These are phyloP conservation scores for Ploceus nigricollis DNA, from an alignment of 2,113 vertebrate species.

Conservation along the genomic window DNA sequence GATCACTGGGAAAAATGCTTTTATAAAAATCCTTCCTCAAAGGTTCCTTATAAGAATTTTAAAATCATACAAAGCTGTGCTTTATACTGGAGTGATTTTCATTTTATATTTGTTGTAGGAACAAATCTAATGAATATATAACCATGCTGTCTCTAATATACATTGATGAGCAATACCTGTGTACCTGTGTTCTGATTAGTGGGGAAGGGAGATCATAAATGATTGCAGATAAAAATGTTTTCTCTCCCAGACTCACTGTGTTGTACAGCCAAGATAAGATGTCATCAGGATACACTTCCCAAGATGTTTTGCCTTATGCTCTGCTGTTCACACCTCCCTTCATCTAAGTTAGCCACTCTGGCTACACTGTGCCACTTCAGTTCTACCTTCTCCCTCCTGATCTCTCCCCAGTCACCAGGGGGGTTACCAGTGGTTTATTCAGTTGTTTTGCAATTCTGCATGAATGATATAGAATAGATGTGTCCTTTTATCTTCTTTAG, in stretches of 20 bases:
- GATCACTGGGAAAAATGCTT: not conserved
- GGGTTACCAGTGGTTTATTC: not conserved
- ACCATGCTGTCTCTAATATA: not conserved
- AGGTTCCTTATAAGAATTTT: not conserved
- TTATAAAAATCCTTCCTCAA: not conserved
- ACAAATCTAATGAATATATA: not conserved
- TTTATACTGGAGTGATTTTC: not conserved
- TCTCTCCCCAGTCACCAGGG: not conserved
- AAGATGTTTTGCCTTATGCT: slow-evolving; percentile 56
- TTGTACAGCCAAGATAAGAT: slow-evolving; percentile 16
- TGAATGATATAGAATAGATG: not conserved
- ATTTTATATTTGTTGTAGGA: not conserved
- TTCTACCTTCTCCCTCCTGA: not conserved
- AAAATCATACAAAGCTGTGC: not conserved
- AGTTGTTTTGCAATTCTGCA: not conserved
- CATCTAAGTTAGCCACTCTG: not conserved
- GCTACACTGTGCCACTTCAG: not conserved
- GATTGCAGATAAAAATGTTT: not conserved
- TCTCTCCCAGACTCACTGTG: not conserved
- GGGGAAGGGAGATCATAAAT: not conserved
- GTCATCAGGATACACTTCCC: slow-evolving; percentile 21
- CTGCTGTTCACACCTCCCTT: slow-evolving; percentile 9
- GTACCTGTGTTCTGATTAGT: not conserved
- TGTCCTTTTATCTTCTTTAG: not conserved
- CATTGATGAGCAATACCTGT: not conserved